Evolutionary conservation across 2,888 invertebrate genomes (phyloP).

Genomic region (Drosophila nigricruria): DNA sequence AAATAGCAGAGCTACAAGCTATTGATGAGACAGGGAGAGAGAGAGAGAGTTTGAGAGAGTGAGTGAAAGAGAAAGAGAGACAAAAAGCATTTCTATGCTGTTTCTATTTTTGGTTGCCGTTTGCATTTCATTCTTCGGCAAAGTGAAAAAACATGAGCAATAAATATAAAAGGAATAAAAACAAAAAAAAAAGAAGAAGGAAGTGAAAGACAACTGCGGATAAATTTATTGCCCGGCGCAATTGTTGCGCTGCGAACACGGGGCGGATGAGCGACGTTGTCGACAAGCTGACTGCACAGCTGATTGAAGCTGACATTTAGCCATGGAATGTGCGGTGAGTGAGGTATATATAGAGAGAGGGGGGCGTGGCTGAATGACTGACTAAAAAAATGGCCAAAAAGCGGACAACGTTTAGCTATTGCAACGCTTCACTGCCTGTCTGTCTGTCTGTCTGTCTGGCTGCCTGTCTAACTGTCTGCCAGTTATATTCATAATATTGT

Average conservation of each 20-base stretch:
- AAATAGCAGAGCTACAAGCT: background rate
- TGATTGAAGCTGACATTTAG: constrained; percentile 70
- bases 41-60: background rate
- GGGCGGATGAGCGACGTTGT: constrained; percentile 59
- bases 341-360: background rate
- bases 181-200: constrained; percentile 4
- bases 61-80: background rate
- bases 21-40: background rate
- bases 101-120: constrained; percentile 11
- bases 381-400: constrained; percentile 36
- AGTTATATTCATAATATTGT: constrained; percentile 57
- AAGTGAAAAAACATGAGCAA: constrained; percentile 45
- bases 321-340: background rate
- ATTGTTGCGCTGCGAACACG: constrained; percentile 57
- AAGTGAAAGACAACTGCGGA: constrained; percentile 41
- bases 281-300: constrained; percentile 56
- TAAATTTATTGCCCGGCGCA: constrained; percentile 71
- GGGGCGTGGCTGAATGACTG: background rate
- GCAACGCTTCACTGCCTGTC: constrained; percentile 40
- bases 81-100: constrained; percentile 9
- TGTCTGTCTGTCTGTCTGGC: constrained; percentile 32
- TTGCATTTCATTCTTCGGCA: constrained; percentile 39
- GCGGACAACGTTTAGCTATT: constrained; percentile 42
- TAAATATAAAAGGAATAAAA: constrained; percentile 54
- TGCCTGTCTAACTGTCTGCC: constrained; percentile 28